Percentiles rank a stretch among this genome's conserved stretches.
These are phyloP conservation scores for Melanaphis sacchari DNA, from an alignment of 1,140 invertebrate species.

Conservation along the genomic window DNA sequence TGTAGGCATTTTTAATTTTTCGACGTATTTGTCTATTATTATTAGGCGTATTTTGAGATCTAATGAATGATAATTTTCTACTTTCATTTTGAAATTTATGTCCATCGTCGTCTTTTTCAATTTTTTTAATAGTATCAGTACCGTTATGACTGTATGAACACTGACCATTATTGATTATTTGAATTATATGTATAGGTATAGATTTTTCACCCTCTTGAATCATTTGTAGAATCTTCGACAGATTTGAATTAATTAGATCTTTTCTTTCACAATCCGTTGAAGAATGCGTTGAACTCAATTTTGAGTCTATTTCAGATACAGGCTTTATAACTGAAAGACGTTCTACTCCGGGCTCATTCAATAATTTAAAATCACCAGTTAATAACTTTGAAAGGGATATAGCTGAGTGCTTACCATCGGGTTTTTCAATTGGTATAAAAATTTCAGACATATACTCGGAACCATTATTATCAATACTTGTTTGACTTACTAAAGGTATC, in stretches of 20 bases:
- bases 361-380: conserved; percentile 11
- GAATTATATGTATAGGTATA: conserved; percentile 12
- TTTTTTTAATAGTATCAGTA: neutral
- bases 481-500: neutral
- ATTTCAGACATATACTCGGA: neutral
- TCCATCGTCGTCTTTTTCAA: neutral
- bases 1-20: neutral
- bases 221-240: neutral
- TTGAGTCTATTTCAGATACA: neutral
- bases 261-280: neutral
- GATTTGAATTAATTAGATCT: neutral
- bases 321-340: neutral
- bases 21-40: neutral
- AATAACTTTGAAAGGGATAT: conserved; percentile 32
- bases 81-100: neutral
- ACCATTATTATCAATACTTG: neutral
- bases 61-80: neutral
- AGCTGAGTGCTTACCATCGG: neutral
- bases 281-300: neutral
- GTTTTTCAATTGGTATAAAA: conserved; percentile 27
- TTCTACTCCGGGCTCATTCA: neutral
- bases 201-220: neutral
- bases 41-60: neutral
- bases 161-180: conserved; percentile 38
- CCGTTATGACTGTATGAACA: neutral